These are phyloP conservation scores for Ectemnius cavifrons DNA, from an alignment of 2,888 invertebrate genomes.

Conservation along the genomic window DNA sequence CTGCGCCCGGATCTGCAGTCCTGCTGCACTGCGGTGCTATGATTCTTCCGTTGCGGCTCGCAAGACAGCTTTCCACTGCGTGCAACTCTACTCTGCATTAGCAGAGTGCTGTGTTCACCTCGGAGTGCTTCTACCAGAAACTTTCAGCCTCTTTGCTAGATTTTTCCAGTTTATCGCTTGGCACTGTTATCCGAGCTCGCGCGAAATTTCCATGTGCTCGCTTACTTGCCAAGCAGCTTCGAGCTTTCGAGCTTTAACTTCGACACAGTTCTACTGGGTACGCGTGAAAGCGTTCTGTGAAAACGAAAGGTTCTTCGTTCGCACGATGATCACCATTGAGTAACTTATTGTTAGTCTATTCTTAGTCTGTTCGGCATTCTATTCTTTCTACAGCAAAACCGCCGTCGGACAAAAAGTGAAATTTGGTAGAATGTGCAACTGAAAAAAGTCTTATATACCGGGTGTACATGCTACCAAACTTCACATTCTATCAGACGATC, in stretches of 20 bases:
- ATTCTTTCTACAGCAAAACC: too few relatives aligned
- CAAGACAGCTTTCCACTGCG: conserved; percentile 38
- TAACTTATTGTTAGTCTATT: too few relatives aligned
- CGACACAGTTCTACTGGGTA: too few relatives aligned
- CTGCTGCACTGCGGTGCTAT: conserved; percentile 68
- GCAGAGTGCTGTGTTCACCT: conserved; percentile 3
- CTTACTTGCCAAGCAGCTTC: not conserved
- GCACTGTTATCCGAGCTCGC: not conserved
- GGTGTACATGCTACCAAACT: too few relatives aligned
- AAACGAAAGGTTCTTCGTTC: not conserved
- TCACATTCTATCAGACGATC: too few relatives aligned
- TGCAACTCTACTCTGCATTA: conserved; percentile 28
- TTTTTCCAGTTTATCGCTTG: conserved; percentile 6
- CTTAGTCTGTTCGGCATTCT: too few relatives aligned
- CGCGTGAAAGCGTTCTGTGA: not conserved
- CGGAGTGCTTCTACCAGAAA: conserved; percentile 10
- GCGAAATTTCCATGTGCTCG: not conserved
- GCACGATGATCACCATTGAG: too few relatives aligned
- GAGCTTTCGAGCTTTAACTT: too few relatives aligned
- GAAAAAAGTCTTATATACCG: too few relatives aligned
- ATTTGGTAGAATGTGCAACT: too few relatives aligned
- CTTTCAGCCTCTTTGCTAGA: conserved; percentile 10
- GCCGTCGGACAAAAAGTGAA: too few relatives aligned
- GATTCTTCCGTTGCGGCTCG: conserved; percentile 64
- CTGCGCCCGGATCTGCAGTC: conserved; percentile 58